phyloP scores from a whole-genome alignment of 2,888 invertebrate species.

The Opisthograptis luteolata region DNA sequence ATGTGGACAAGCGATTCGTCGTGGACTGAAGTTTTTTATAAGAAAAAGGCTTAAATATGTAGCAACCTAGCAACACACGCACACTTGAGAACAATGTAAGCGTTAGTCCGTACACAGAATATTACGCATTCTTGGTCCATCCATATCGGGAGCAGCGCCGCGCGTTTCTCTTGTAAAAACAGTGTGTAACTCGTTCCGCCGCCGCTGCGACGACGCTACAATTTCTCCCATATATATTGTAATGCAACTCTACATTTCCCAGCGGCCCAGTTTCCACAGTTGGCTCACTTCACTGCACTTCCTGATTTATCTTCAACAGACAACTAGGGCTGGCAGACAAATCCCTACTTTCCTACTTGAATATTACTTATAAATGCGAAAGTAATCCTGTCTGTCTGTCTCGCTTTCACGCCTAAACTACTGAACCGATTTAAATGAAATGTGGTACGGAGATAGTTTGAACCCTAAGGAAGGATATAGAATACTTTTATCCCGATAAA shows the following conservation, averaged over 20 bases:
- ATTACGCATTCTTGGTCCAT: background rate
- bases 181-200: background rate
- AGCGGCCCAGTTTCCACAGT: slow-evolving; percentile 48
- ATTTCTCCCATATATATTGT: slow-evolving; percentile 6
- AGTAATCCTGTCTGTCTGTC: too few species aligned
- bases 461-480: too few species aligned
- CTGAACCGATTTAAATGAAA: background rate
- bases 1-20: too few species aligned
- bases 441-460: too few species aligned
- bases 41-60: too few species aligned
- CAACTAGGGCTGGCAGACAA: slow-evolving; percentile 17
- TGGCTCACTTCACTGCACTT: slow-evolving; percentile 42
- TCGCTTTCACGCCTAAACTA: too few species aligned
- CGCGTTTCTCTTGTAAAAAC: slow-evolving; percentile 14
- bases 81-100: too few species aligned
- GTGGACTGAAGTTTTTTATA: too few species aligned
- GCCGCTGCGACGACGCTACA: background rate
- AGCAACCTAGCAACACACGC: too few species aligned
- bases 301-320: slow-evolving; percentile 38
- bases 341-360: background rate
- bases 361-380: too few species aligned
- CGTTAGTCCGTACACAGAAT: too few species aligned
- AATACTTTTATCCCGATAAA: too few species aligned
- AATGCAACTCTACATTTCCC: slow-evolving; percentile 34
- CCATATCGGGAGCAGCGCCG: background rate